Evolutionary conservation across 2,888 invertebrate species (phyloP).

Genomic region (Agrilus mali): DNA sequence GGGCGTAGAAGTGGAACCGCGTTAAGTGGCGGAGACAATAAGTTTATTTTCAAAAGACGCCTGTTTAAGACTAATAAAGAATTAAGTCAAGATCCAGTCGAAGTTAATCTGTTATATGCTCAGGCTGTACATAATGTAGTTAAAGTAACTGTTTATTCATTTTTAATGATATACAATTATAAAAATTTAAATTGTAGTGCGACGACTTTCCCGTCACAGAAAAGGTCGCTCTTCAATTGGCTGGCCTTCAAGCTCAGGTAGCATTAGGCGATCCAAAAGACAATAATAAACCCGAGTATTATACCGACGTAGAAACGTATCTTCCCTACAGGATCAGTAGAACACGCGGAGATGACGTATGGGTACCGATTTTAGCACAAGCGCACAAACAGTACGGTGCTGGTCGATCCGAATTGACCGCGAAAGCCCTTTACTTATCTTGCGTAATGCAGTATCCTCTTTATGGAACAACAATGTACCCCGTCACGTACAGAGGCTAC

Average conservation of each 20-base stretch:
- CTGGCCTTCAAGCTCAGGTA: conserved; percentile 89
- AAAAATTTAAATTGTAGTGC: conserved; percentile 41
- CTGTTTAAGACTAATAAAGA: conserved; percentile 80
- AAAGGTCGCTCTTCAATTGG: conserved; percentile 85
- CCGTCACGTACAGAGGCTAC: conserved; percentile 85
- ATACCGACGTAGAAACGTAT: conserved; percentile 83
- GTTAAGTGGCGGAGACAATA: conserved; percentile 74
- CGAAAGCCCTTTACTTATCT: conserved; percentile 85
- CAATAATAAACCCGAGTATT: conserved; percentile 69
- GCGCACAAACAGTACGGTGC: conserved; percentile 85
- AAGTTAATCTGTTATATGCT: conserved; percentile 85
- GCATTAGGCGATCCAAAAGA: conserved; percentile 77
- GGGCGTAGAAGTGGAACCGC: conserved; percentile 48
- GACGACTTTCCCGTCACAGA: conserved; percentile 93
- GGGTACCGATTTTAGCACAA: conserved; percentile 78
- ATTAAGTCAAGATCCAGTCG: conserved; percentile 88
- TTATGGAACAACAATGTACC: conserved; percentile 39
- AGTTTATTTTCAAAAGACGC: conserved; percentile 84
- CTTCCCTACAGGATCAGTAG: conserved; percentile 73
- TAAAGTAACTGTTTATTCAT: conserved; percentile 48
- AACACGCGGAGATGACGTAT: conserved; percentile 67
- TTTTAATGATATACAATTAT: background rate
- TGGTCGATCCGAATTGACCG: conserved; percentile 81
- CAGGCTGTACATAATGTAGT: conserved; percentile 93
- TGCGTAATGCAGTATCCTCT: conserved; percentile 96